Conservation (phyloP, 2,888 invertebrate genomes). For the Omphaloscelis lunosa region DNA sequence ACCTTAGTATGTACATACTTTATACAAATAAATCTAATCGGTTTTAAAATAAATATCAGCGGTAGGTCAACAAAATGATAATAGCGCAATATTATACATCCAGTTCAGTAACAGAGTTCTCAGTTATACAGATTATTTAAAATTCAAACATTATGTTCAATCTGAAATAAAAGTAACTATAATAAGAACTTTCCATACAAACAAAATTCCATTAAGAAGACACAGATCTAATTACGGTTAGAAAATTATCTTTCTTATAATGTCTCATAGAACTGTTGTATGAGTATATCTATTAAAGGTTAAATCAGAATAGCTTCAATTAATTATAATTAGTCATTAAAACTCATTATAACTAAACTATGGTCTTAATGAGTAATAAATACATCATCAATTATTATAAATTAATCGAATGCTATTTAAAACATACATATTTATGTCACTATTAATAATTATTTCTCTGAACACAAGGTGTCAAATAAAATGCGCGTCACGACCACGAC, state of each 20-base stretch:
- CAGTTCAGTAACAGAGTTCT: neutral
- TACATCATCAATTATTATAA: slow-evolving; percentile 18
- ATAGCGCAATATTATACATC: neutral
- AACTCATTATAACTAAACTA: slow-evolving; percentile 21
- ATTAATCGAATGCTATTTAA: neutral
- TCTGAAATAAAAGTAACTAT: neutral
- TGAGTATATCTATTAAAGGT: neutral
- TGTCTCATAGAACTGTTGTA: neutral
- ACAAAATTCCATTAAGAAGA: neutral
- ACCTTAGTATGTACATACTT: neutral
- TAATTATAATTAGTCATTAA: slow-evolving; percentile 25
- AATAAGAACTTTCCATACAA: neutral
- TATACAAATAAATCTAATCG: neutral
- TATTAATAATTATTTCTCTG: slow-evolving; percentile 4
- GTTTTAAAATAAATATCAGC: neutral
- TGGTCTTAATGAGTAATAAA: slow-evolving; percentile 4
- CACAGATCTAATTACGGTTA: neutral
- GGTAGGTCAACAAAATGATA: neutral
- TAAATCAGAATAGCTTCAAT: slow-evolving; percentile 12
- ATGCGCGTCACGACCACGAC: slow-evolving; percentile 38
- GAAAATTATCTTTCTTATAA: too few species aligned
- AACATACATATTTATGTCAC: slow-evolving; percentile 3
- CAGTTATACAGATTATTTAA: neutral
- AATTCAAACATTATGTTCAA: neutral
- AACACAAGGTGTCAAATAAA: slow-evolving; percentile 27